Evolutionary conservation across 2,797 vertebrate genomes (phyloP).

Genomic region (Sebastes dallii): DNA sequence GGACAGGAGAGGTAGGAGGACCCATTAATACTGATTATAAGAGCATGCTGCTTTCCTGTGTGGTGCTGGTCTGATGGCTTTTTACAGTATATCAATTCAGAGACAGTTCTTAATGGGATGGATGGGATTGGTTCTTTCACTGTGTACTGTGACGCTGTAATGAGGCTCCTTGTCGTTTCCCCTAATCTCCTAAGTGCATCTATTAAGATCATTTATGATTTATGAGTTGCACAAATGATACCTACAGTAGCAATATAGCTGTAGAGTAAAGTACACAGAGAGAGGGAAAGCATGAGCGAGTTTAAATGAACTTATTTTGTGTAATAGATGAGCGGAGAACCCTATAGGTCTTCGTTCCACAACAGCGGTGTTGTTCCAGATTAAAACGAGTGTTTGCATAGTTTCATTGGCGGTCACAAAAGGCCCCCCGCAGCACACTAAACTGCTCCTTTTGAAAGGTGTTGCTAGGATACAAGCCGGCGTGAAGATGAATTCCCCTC

Average conservation of each 20-base stretch:
- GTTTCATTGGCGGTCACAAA: conserved; percentile 83
- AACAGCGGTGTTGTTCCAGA: conserved; percentile 47
- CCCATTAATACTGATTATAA: conserved; percentile 67
- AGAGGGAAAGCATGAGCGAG: neutral
- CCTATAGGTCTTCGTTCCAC: conserved; percentile 25
- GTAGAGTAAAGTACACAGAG: neutral
- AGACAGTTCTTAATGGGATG: conserved; percentile 52
- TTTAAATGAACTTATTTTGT: conserved; percentile 22
- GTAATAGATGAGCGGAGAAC: conserved; percentile 28
- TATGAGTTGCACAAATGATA: conserved; percentile 27
- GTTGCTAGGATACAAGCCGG: conserved; percentile 90
- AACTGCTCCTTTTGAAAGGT: conserved; percentile 80
- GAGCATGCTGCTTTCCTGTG: conserved; percentile 37
- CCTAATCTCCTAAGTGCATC: conserved; percentile 66
- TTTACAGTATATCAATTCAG: conserved; percentile 46
- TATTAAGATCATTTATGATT: conserved; percentile 65
- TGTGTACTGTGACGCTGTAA: conserved; percentile 8
- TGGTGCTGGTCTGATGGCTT: conserved; percentile 11
- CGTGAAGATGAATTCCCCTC: conserved; percentile 78
- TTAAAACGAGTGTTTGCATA: conserved; percentile 72
- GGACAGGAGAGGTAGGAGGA: conserved; percentile 26
- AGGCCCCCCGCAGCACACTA: conserved; percentile 75
- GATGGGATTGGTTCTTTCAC: conserved; percentile 30
- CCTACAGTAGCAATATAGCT: neutral
- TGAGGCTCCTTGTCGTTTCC: conserved; percentile 21